Evolutionary conservation across 2,113 vertebrate genomes (phyloP), one percentile per base, ranked within the genome.

Genomic region (Perca fluviatilis): DNA sequence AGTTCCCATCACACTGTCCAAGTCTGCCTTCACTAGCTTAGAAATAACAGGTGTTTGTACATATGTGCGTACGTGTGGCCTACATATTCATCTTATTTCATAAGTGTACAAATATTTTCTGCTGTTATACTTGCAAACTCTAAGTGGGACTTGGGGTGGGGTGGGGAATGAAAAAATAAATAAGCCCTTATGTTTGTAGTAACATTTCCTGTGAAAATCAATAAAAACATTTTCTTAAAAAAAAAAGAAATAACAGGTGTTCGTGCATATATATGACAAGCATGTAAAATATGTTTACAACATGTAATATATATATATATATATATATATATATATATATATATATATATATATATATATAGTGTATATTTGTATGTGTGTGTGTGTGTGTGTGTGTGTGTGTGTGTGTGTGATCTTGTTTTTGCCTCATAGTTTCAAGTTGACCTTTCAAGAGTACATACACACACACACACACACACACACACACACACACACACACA

Each of bases 1-100:
- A 19, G 69, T 88, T 89, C 76, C 69, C 79, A 86, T 80, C 72
- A 49, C 56, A 46, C 36, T 51, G 25, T 86, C 89, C 56, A 72
- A 69, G 70, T 56, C 27, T 82, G 14, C 51, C 33, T 78, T 16
- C 46, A n/a, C 21, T 9, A 10, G 36, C 33, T 30, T 11, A 46
- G n/a, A n/a, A 25, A 30, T 27, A 64, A 12, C 64, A 70, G 63
- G 61, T 43, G 19, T 19, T n/a, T 11, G 1, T 61, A 27, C 27
- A 43, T 61, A 21, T 6, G 25, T 25, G 25, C 25, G 25, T 25
- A 2, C 2, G 25, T 25, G 25, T 25, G 25, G 25, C 25, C 25
- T 25, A 25, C 25, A 25, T 25, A 25, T 25, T 25, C 25, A 25
- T 25, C 25, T 25, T 1, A 25, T 25, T 25, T 25, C 25, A 25